These are phyloP conservation scores for Poicephalus gulielmi DNA, from an alignment of 2,113 vertebrate genomes.

Conservation along the genomic window DNA sequence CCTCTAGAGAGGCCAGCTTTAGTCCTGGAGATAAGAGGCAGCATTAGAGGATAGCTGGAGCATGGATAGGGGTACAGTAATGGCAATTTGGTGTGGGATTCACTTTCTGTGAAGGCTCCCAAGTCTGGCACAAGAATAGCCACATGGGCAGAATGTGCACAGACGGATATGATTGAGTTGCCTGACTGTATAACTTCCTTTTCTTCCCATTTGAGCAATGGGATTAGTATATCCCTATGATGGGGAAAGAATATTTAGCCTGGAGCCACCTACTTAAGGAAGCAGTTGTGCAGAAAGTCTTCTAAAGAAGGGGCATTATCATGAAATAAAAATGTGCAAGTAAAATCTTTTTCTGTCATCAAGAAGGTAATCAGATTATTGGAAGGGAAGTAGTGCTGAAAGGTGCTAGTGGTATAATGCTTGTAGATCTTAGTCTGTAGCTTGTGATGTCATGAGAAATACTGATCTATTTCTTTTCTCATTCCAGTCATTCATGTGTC, in stretches of 20 bases:
- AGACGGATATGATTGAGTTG: background rate
- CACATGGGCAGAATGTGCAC: fast-evolving
- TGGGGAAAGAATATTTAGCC: background rate
- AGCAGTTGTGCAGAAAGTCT: background rate
- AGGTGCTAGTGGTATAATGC: background rate
- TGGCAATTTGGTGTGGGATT: too few species aligned
- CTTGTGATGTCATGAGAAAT: background rate
- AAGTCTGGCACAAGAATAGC: background rate
- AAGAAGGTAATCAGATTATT: too few species aligned
- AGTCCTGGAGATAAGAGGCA: background rate
- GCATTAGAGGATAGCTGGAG: too few species aligned
- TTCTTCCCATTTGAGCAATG: background rate
- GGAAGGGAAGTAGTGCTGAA: background rate
- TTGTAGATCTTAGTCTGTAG: background rate
- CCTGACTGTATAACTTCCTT: background rate
- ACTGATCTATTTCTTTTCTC: background rate
- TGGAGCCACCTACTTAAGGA: background rate
- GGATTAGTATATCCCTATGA: background rate
- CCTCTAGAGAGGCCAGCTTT: background rate
- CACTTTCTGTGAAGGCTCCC: background rate
- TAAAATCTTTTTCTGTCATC: background rate
- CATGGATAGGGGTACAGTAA: background rate
- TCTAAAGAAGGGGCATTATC: background rate
- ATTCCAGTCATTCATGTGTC: background rate
- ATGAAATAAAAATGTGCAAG: background rate